Percentiles rank a stretch among this genome's conserved stretches.
Conservation (phyloP, 2,797 vertebrate species). For the Sebastiscus tertius region DNA sequence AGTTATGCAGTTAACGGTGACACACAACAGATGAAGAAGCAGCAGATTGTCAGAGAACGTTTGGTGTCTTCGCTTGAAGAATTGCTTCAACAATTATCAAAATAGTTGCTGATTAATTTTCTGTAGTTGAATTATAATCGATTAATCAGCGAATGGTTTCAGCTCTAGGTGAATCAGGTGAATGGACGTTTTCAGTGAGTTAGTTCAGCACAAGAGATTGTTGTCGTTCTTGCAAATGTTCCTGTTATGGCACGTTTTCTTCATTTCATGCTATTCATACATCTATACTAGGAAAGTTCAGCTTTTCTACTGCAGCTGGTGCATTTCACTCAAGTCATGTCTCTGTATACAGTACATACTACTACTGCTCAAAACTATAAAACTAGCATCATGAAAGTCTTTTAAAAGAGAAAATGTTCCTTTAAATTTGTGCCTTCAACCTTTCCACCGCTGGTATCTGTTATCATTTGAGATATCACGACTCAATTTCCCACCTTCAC, state of each 20-base stretch:
- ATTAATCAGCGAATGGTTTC: no score
- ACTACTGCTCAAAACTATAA: background rate
- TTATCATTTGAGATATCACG: background rate
- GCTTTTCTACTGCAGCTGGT: background rate
- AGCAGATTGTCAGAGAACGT: background rate
- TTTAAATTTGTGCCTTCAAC: background rate
- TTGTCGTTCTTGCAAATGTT: background rate
- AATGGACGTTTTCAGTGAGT: no score
- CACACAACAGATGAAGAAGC: background rate
- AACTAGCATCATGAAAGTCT: background rate
- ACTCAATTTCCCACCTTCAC: background rate
- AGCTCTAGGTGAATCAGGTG: no score
- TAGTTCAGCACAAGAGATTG: no score
- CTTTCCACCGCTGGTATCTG: background rate
- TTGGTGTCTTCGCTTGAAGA: no score
- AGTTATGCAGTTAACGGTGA: background rate
- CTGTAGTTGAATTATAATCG: background rate
- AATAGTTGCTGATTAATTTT: no score
- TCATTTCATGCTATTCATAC: background rate
- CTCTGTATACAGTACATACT: background rate
- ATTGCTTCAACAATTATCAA: no score
- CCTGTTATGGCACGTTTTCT: background rate
- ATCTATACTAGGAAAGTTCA: background rate
- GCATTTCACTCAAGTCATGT: background rate
- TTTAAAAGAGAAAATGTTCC: background rate